phyloP scores from a whole-genome alignment of 2,888 invertebrate genomes.

The Seira ritae region DNA sequence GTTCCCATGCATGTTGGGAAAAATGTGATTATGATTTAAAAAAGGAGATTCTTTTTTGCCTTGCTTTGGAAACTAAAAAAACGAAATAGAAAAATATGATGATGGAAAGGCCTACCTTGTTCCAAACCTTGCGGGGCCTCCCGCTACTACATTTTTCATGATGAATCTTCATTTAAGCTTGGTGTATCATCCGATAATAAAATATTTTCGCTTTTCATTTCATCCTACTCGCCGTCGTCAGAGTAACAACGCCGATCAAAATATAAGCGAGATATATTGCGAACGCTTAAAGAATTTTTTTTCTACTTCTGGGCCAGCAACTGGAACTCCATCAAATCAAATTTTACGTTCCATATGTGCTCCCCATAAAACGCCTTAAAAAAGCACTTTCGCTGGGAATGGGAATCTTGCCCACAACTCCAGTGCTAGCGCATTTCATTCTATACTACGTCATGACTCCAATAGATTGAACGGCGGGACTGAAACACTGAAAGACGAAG shows the following conservation, averaged over 20 bases:
- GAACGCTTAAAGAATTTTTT: too few relatives aligned
- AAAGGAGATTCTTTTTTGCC: neutral
- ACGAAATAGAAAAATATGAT: neutral
- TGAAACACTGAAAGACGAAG: too few relatives aligned
- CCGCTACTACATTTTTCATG: neutral
- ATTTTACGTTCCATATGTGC: conserved; percentile 50
- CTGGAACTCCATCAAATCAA: conserved; percentile 52
- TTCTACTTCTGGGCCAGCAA: neutral
- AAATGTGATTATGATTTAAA: conserved; percentile 32
- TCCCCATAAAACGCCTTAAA: conserved; percentile 20
- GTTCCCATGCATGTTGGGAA: neutral
- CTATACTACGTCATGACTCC: too few relatives aligned
- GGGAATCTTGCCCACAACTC: too few relatives aligned
- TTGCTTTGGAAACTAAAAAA: too few relatives aligned
- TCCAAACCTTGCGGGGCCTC: neutral
- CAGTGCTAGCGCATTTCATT: too few relatives aligned
- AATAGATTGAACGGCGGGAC: too few relatives aligned
- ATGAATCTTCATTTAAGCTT: conserved; percentile 34
- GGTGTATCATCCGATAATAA: neutral
- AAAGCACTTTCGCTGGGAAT: too few relatives aligned
- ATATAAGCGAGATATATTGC: too few relatives aligned
- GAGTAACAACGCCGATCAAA: too few relatives aligned
- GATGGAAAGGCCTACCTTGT: neutral
- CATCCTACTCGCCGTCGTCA: too few relatives aligned
- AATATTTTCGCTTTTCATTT: neutral